Evolutionary conservation across 2,113 vertebrate species (phyloP), one percentile per base, ranked within the genome.

Genomic region (Felis chaus): DNA sequence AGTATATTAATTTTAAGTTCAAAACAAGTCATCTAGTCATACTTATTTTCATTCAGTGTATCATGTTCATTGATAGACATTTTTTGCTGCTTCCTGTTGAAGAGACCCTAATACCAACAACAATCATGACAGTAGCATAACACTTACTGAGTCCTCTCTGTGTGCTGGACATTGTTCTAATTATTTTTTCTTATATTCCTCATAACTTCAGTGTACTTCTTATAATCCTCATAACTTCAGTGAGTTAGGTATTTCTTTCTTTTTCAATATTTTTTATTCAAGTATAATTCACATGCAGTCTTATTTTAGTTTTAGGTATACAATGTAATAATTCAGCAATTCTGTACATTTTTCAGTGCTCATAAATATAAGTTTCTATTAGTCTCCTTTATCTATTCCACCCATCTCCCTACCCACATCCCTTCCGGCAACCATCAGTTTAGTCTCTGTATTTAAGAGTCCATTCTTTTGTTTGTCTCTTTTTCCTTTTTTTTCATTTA

Each of bases 171-270:
- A 87, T 14, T 74, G 1, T 66, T 83, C 11, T 39, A 50, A 63
- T 89, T 74, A 48, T 19, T 53, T 55, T 63, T 81, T 45, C 68
- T 53, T 85, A 48, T 76, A 57, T 6, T 57, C 55, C 55, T 57
- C 48, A 69, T 50, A 69, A 33, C 21, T 86, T n/a, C 15, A 19
- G 12, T 33, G 71, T 41, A 41, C 41, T 81, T 45, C 68, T 53
- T 85, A 48, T 76, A 57, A 19, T 57, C 55, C 18, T 57, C 48
- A 69, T 50, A 69, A 33, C 21, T 86, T n/a, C 15, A 19, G 12
- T 33, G 71, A 91, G 48, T 48, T 91, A 74, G 48, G 9, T 91
- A 61, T 90, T 96, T 97, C 57, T 90, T 74, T 50, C 50, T 76
- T 73, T 76, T 45, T 15, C 39, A 76, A 9, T 45, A 45, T 45